Evolutionary conservation across 53 echinoderm and acorn worm genomes (phyloP).

Genomic region (Hippasteria phrygiana): DNA sequence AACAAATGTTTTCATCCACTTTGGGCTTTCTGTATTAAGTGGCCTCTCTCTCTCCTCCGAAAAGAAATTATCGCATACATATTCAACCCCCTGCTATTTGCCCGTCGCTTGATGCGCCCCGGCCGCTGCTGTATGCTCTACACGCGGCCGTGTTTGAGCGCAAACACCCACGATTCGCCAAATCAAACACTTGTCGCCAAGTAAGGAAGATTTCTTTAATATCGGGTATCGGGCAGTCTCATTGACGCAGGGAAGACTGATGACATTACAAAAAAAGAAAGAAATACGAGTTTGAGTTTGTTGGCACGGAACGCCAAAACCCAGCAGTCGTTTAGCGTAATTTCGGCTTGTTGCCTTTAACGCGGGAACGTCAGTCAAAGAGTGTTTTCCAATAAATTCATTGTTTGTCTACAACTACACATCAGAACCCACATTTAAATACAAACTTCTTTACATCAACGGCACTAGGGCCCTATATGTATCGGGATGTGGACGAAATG

Average conservation of each 20-base stretch:
- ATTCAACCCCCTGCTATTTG: slow-evolving; percentile 23
- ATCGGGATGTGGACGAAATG: no score
- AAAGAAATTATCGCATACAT: background rate
- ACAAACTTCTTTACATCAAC: no score
- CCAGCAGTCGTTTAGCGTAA: background rate
- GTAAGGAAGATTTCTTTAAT: slow-evolving; percentile 20
- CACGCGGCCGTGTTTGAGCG: slow-evolving; percentile 1
- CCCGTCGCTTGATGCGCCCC: background rate
- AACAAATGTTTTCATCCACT: background rate
- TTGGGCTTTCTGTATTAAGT: slow-evolving; percentile 6
- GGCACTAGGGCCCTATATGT: no score
- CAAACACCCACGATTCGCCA: slow-evolving; percentile 31
- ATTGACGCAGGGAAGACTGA: background rate
- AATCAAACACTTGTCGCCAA: slow-evolving; percentile 21
- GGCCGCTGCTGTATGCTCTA: slow-evolving; percentile 19
- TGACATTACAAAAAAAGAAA: background rate
- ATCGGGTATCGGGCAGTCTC: slow-evolving; percentile 2
- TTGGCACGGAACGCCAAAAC: background rate
- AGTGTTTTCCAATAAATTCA: background rate
- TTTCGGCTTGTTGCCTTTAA: background rate
- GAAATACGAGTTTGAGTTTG: background rate
- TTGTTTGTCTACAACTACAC: no score
- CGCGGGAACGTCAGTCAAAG: background rate
- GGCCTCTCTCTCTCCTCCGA: background rate
- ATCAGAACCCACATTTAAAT: no score